Conservation (phyloP, 1,140 invertebrate genomes). For the Asbolus verrucosus region DNA sequence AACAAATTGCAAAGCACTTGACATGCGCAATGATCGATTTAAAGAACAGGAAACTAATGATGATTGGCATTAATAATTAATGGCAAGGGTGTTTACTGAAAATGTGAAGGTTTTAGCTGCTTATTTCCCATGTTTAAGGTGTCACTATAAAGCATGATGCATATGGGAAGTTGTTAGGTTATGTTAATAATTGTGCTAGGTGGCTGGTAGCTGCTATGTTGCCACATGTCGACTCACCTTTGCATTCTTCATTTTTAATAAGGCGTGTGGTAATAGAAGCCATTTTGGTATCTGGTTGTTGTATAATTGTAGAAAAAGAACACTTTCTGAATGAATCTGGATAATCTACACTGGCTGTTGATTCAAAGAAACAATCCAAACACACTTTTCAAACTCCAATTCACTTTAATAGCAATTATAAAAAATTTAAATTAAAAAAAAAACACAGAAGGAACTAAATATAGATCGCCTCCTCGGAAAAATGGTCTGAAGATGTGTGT, state of each 20-base stretch:
- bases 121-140: too few species aligned
- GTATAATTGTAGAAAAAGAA: constrained; percentile 40
- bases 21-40: constrained; percentile 12
- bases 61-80: too few species aligned
- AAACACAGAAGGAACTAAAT: constrained; percentile 37
- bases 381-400: constrained; percentile 43
- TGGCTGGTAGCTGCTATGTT: neutral
- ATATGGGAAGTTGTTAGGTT: too few species aligned
- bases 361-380: constrained; percentile 40
- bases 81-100: neutral
- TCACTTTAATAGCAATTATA: neutral
- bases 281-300: constrained; percentile 47
- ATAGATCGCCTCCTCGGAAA: constrained; percentile 55
- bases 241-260: constrained; percentile 48
- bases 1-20: too few species aligned
- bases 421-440: constrained; percentile 33
- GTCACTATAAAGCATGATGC: too few species aligned
- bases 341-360: neutral
- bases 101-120: constrained; percentile 13
- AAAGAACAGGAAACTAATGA: constrained; percentile 8
- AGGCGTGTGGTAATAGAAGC: constrained; percentile 44
- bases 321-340: constrained; percentile 41
- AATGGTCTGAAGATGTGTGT: constrained; percentile 64
- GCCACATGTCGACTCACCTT: constrained; percentile 45
- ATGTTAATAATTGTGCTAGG: too few species aligned